These are phyloP conservation scores for Pristionchus mayeri DNA, from an alignment of 2,888 invertebrate genomes.

Conservation along the genomic window DNA sequence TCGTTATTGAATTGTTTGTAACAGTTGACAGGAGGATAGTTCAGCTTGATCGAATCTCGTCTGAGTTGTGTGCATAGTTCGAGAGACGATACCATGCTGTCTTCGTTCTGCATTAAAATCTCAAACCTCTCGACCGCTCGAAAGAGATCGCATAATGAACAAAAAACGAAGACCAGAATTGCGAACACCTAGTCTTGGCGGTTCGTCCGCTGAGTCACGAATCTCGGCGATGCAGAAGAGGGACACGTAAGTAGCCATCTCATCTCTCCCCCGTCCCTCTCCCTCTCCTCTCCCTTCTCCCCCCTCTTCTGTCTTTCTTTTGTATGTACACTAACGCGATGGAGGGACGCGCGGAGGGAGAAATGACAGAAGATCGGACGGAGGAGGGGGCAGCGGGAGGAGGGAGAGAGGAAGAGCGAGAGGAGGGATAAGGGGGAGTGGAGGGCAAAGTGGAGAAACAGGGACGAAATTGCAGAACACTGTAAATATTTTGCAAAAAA, in stretches of 20 bases:
- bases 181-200: too few relatives aligned
- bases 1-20: too few relatives aligned
- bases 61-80: too few relatives aligned
- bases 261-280: background rate
- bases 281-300: background rate
- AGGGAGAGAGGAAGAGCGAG: background rate
- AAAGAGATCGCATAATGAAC: too few relatives aligned
- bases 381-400: background rate
- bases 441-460: background rate
- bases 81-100: too few relatives aligned
- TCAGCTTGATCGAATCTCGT: too few relatives aligned
- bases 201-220: too few relatives aligned
- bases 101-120: too few relatives aligned
- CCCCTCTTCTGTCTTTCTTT: constrained; percentile 28
- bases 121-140: too few relatives aligned
- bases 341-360: background rate
- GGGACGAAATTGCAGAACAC: constrained; percentile 20
- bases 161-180: too few relatives aligned
- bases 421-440: background rate
- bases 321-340: constrained; percentile 24
- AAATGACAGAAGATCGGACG: background rate
- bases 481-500: background rate
- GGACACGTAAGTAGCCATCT: background rate
- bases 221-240: too few relatives aligned
- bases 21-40: too few relatives aligned